Base-by-base conservation (phyloP, 2,888 invertebrate genomes). In the Phengaris arion region DNA sequence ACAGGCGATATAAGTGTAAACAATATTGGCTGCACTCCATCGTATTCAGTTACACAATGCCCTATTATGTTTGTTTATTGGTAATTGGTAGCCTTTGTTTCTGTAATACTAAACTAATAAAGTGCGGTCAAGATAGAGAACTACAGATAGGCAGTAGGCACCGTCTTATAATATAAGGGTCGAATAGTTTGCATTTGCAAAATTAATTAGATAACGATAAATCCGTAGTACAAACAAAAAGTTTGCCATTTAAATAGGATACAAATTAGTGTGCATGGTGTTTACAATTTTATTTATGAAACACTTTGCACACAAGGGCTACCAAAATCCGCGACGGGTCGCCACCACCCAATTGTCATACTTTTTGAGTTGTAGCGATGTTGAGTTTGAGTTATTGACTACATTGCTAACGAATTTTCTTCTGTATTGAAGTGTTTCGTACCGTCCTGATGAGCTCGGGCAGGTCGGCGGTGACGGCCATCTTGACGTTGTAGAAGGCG, bases 401-500 rank as follows among this genome's bases (percentile, higher is more conserved):
- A 2, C 35, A 35, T 35, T 4, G 35, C 35, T 35, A 35, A 35
- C 35, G 35, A 35, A 35, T 35, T 35, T 4, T 35, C 3, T 35
- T 35, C 35, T 35, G 0, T 35, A 35, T 35, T 35, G 51, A n/a
- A 48, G 68, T 45, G 13, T 35, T 22, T 78, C 91, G 90, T 82
- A 95, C 95, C 82, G 94, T 94, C 76, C 90, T 93, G 54, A 94
- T 90, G 79, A 95, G 91, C 22, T 91, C 88, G 0, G 83, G 85
- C 2, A 86, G 77, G 76, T 87, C 85, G 15, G 90, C 90, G 77
- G 92, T 88, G 83, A 87, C 90, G 81, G 94, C 94, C 75, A 97
- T 84, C 70, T 95, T 92, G 75, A 96, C 91, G 83, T 95, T 94
- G 89, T 94, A 96, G 91, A 96, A 97, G 77, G 95, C 94, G 0